phyloP scores from a whole-genome alignment of 2,113 vertebrate species.

The Notarius quadriscutis region DNA sequence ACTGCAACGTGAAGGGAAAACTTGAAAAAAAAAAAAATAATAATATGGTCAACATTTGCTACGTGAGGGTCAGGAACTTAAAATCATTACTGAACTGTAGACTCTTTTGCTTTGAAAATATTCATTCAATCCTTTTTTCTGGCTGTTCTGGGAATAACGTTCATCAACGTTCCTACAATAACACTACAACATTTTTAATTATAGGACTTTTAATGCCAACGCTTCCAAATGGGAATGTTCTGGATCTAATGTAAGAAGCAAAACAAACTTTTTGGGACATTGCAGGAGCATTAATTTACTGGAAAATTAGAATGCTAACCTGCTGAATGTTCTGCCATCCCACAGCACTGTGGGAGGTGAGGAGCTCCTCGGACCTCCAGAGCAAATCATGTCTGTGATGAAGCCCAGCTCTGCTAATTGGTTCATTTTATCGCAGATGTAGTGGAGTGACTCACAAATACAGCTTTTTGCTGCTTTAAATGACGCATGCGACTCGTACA shows the following conservation, averaged over 20 bases:
- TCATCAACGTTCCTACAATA: not conserved
- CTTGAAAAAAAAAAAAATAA: too few relatives aligned
- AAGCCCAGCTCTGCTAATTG: not conserved
- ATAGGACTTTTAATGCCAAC: not conserved
- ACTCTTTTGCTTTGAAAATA: not conserved
- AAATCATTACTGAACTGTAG: not conserved
- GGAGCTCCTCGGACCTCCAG: not conserved
- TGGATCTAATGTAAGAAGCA: too few relatives aligned
- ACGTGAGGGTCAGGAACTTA: not conserved
- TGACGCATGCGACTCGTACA: not conserved
- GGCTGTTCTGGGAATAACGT: not conserved
- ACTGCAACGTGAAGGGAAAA: not conserved
- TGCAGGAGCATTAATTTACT: not conserved
- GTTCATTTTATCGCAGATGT: not conserved
- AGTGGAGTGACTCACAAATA: not conserved
- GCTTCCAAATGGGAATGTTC: not conserved
- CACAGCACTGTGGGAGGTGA: not conserved
- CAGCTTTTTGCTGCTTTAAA: not conserved
- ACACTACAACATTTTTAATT: not conserved
- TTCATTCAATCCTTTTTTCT: not conserved
- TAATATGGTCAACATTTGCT: not conserved
- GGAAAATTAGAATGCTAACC: not conserved
- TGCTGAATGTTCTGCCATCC: not conserved
- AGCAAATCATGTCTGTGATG: not conserved
- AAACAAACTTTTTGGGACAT: not conserved